Percentiles rank a stretch among this genome's conserved stretches.
phyloP scores from a whole-genome alignment of 2,113 vertebrate species.

The Haemorhous mexicanus region DNA sequence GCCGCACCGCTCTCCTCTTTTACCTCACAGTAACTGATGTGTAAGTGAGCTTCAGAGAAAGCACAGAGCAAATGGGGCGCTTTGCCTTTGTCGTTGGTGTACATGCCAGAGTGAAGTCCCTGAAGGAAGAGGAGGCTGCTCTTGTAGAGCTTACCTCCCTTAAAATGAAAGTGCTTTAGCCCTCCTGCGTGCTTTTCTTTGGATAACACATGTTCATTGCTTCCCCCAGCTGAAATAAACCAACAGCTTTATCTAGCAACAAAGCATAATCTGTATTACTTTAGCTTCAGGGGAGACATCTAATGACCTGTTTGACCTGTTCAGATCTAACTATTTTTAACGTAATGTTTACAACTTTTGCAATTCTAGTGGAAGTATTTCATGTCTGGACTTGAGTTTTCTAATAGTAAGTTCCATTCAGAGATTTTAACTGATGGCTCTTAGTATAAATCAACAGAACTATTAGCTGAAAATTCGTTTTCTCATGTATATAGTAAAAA shows the following conservation, averaged over 20 bases:
- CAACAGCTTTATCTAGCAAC: not conserved
- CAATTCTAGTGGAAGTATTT: not conserved
- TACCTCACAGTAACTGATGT: accelerated
- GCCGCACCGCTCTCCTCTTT: accelerated
- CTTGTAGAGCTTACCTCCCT: not conserved
- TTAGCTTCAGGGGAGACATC: constrained; percentile 12
- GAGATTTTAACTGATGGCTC: not conserved
- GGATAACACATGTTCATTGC: not conserved
- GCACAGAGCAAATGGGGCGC: accelerated
- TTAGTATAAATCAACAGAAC: not conserved
- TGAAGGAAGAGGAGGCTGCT: not conserved
- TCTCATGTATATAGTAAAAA: not conserved
- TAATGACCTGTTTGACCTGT: not conserved
- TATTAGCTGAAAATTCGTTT: not conserved
- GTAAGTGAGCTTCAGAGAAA: accelerated
- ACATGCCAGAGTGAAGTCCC: accelerated
- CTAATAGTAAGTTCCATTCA: not conserved
- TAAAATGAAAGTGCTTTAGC: not conserved
- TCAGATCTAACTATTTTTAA: not conserved
- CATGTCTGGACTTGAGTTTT: constrained; percentile 11
- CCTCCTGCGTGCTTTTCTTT: not conserved
- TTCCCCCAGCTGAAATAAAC: not conserved
- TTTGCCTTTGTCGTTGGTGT: accelerated
- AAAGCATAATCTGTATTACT: not conserved
- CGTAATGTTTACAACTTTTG: not conserved